Evolutionary conservation across 2,113 vertebrate genomes (phyloP).

Genomic region (Trogon surrucura): DNA sequence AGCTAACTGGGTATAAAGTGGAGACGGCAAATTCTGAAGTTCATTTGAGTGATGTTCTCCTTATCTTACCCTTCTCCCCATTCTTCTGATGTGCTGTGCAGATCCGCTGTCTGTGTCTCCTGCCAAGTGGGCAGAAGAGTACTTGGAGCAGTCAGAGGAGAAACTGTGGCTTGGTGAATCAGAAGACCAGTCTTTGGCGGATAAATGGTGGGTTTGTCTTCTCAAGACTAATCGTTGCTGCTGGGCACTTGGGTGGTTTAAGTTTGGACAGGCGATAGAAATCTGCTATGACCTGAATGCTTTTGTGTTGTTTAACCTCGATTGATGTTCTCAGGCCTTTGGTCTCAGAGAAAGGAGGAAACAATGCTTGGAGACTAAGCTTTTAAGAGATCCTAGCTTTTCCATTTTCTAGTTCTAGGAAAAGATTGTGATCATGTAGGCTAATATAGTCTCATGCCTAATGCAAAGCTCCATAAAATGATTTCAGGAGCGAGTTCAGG

Average conservation of each 20-base stretch:
- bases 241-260: background rate
- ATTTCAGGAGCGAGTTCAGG: background rate
- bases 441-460: background rate
- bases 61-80: fast-evolving
- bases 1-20: background rate
- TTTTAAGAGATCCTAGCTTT: background rate
- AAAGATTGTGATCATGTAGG: background rate
- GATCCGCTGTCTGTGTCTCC: constrained; percentile 86
- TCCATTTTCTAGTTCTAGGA: background rate
- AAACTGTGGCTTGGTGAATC: constrained; percentile 96
- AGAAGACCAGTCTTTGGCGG: constrained; percentile 80
- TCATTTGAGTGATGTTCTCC: background rate
- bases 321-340: background rate
- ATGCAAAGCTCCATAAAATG: background rate
- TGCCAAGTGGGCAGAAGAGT: constrained; percentile 95
- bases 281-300: background rate
- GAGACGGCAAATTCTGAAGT: background rate
- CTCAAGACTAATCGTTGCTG: background rate
- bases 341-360: background rate
- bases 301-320: background rate
- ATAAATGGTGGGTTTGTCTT: constrained; percentile 74
- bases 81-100: constrained; percentile 39
- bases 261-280: background rate
- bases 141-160: constrained; percentile 96
- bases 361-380: background rate